Percentiles rank a stretch among this genome's conserved stretches.
Evolutionary conservation across 2,888 invertebrate genomes (phyloP).

Genomic region (Phengaris arion): DNA sequence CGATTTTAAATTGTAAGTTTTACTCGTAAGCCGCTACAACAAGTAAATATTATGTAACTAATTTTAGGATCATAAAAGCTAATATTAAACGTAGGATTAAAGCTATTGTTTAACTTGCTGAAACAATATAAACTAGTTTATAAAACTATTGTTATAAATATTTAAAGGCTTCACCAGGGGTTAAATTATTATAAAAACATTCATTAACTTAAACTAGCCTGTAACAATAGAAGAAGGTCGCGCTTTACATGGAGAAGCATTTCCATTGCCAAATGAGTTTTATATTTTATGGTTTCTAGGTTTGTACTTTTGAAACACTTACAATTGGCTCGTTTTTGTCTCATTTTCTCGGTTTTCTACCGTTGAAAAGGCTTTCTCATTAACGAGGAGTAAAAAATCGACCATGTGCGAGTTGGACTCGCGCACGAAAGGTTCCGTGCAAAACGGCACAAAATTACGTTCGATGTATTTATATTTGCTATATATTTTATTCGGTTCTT

Average conservation of each 20-base stretch:
- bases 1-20: too few relatives aligned
- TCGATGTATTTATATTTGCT: too few relatives aligned
- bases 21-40: too few relatives aligned
- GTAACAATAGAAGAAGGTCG: background rate
- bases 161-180: background rate
- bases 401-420: too few relatives aligned
- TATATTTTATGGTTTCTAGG: background rate
- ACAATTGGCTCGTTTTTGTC: conserved; percentile 17
- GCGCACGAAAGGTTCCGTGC: too few relatives aligned
- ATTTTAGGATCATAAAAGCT: too few relatives aligned
- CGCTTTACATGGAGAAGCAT: background rate
- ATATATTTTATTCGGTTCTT: too few relatives aligned
- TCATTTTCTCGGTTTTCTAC: background rate
- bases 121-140: background rate
- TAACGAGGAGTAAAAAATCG: background rate
- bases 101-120: background rate
- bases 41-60: too few relatives aligned
- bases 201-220: conserved; percentile 35
- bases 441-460: too few relatives aligned
- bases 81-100: background rate
- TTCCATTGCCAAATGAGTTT: background rate
- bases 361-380: background rate
- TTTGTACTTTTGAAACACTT: background rate
- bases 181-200: conserved; percentile 15
- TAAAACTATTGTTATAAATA: background rate